A percentile compares a stretch with the other conserved stretches of the same genome.
Conservation (phyloP, 2,888 invertebrate genomes). For the Salpingus planirostris region DNA sequence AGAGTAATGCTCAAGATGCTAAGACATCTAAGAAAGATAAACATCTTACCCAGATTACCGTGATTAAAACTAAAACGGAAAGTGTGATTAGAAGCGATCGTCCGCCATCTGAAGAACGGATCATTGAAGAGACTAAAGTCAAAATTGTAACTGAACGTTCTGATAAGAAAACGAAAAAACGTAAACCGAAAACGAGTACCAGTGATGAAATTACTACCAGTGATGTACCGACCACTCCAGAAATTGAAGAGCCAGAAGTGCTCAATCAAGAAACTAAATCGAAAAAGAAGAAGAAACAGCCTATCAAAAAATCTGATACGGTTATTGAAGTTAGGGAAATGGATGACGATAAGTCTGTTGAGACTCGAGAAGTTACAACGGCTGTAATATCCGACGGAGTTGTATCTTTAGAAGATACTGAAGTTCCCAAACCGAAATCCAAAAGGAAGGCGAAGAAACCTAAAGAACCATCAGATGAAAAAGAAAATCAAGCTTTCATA, state of each 20-base stretch:
- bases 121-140: constrained; percentile 25
- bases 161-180: constrained; percentile 25
- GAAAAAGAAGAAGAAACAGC: constrained; percentile 10
- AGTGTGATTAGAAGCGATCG: constrained; percentile 20
- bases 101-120: constrained; percentile 23
- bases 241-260: constrained; percentile 8
- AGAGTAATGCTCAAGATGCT: constrained; percentile 6
- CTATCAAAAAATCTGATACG: constrained; percentile 14
- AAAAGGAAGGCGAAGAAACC: constrained; percentile 4
- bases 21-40: constrained; percentile 15
- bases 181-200: constrained; percentile 16
- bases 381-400: too few relatives aligned
- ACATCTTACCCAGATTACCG: constrained; percentile 20
- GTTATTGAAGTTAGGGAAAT: constrained; percentile 8
- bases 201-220: constrained; percentile 11
- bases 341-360: not conserved
- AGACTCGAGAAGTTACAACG: constrained; percentile 2
- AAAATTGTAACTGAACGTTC: constrained; percentile 20
- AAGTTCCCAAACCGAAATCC: constrained; percentile 1
- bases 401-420: constrained; percentile 4
- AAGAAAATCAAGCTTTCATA: constrained; percentile 3
- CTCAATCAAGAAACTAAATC: constrained; percentile 1
- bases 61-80: constrained; percentile 20
- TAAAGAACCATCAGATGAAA: constrained; percentile 4
- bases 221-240: constrained; percentile 5